phyloP scores from a whole-genome alignment of 2,888 invertebrate genomes.

The Cecidostiba fungosa region DNA sequence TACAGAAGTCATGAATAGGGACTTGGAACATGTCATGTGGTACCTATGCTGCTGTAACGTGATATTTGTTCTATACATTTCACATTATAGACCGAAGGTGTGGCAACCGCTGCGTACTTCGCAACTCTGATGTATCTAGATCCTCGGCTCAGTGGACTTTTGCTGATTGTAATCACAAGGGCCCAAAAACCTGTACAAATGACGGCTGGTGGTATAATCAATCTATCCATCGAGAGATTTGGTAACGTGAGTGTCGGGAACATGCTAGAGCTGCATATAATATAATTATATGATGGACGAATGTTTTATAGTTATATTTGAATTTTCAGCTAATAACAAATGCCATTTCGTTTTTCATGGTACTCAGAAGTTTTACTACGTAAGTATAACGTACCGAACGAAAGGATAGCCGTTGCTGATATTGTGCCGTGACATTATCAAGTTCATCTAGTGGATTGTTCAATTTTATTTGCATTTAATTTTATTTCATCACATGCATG shows the following conservation, averaged over 20 bases:
- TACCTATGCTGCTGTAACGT: too few relatives aligned
- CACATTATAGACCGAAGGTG: conserved; percentile 6
- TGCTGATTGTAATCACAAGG: not conserved
- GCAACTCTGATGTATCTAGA: not conserved
- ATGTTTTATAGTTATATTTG: not conserved
- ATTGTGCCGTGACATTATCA: too few relatives aligned
- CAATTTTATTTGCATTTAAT: too few relatives aligned
- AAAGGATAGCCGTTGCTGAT: too few relatives aligned
- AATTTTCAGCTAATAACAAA: not conserved
- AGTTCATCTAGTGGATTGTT: too few relatives aligned
- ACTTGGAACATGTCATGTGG: not conserved
- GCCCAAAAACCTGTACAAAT: not conserved
- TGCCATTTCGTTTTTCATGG: conserved; percentile 1
- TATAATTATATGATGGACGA: not conserved
- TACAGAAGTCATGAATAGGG: not conserved
- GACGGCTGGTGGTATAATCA: not conserved
- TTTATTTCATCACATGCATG: too few relatives aligned
- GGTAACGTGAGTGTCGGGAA: not conserved
- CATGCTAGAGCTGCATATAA: too few relatives aligned
- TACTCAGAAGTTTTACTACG: not conserved
- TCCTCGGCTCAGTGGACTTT: not conserved
- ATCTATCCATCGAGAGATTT: conserved; percentile 9
- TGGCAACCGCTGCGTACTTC: conserved; percentile 8
- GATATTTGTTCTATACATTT: too few relatives aligned
- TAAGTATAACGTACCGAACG: not conserved